Conservation (phyloP, 2,113 vertebrate species). For the Apistogramma diplotaenia region DNA sequence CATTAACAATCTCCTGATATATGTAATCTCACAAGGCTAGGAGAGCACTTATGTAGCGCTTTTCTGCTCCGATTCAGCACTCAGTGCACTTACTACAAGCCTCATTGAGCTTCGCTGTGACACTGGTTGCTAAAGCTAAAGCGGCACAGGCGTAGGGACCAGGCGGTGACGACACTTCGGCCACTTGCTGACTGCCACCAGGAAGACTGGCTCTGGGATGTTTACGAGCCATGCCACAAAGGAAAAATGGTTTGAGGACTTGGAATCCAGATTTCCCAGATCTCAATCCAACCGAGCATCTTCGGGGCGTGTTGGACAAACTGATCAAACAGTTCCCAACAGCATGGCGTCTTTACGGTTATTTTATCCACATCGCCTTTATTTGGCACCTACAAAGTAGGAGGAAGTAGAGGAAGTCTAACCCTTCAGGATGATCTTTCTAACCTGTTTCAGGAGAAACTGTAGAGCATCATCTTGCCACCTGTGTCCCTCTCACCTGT, state of each 20-base stretch:
- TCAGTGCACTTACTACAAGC: not conserved
- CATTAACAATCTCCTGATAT: too few species aligned
- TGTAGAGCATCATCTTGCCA: not conserved
- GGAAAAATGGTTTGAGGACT: not conserved
- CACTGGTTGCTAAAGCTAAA: too few species aligned
- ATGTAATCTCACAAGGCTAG: too few species aligned
- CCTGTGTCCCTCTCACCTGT: slow-evolving; percentile 78
- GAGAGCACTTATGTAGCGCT: not conserved
- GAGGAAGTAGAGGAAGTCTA: not conserved
- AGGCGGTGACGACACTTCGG: too few species aligned
- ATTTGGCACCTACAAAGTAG: too few species aligned
- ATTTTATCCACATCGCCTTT: not conserved
- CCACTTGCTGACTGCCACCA: not conserved
- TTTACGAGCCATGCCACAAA: too few species aligned
- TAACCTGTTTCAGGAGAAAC: not conserved
- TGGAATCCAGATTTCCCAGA: too few species aligned
- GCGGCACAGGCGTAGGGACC: too few species aligned
- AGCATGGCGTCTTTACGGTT: not conserved
- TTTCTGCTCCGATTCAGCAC: not conserved
- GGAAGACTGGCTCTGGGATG: too few species aligned
- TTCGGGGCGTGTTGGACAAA: too few species aligned
- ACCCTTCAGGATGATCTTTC: not conserved
- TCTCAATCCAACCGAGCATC: too few species aligned
- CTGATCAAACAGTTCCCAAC: not conserved
- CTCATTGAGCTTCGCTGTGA: not conserved